These are phyloP conservation scores for Acipenser ruthenus DNA, from an alignment of 2,797 vertebrate genomes.

Conservation along the genomic window DNA sequence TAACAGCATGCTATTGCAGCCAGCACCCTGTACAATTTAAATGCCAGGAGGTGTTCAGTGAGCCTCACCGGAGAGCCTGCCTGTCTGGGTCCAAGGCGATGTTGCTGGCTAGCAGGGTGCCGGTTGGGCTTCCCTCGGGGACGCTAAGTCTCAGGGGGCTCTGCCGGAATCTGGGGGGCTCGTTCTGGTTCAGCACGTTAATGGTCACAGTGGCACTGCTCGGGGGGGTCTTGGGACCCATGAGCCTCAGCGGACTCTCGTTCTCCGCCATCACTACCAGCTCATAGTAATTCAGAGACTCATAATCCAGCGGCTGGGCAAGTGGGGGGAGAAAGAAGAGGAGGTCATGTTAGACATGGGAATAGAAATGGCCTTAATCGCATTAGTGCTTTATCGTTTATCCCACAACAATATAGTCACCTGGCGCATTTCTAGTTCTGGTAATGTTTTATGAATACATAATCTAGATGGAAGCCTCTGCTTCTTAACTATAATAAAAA, in stretches of 20 bases:
- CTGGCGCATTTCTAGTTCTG: too few relatives aligned
- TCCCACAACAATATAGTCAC: too few relatives aligned
- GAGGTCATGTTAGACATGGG: too few relatives aligned
- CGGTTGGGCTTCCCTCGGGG: conserved; percentile 64
- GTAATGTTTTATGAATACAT: too few relatives aligned
- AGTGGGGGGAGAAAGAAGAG: too few relatives aligned
- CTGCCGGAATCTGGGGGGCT: conserved; percentile 71
- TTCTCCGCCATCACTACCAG: conserved; percentile 71
- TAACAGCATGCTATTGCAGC: too few relatives aligned
- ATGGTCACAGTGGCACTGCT: conserved; percentile 65
- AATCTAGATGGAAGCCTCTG: too few relatives aligned
- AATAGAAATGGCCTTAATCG: too few relatives aligned
- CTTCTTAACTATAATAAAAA: too few relatives aligned
- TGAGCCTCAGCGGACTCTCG: conserved; percentile 51
- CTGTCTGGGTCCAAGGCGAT: conserved; percentile 78
- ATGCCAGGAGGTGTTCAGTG: not conserved
- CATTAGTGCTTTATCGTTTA: too few relatives aligned
- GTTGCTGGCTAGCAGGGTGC: conserved; percentile 62
- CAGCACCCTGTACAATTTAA: too few relatives aligned
- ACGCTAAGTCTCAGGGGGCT: conserved; percentile 70
- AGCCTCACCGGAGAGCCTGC: conserved; percentile 68
- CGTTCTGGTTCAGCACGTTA: conserved; percentile 73
- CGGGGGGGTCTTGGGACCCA: conserved; percentile 40
- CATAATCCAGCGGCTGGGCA: conserved; percentile 79
- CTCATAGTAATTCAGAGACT: conserved; percentile 47